Conservation (phyloP, 64 coral and sea anemone species). For the Catalaphyllia jardinei region DNA sequence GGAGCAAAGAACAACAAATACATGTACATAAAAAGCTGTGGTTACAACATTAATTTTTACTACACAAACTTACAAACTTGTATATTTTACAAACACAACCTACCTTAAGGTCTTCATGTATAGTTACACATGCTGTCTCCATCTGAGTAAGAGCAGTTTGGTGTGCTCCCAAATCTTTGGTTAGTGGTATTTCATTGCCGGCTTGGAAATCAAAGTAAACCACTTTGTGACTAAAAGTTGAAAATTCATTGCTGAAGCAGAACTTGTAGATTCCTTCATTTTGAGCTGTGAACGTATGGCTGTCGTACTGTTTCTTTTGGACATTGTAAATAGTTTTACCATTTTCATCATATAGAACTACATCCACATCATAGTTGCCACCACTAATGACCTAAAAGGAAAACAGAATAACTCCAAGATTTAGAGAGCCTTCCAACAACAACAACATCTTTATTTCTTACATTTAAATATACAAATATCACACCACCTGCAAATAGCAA, state of each 20-base stretch:
- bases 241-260: conserved; percentile 99
- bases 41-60: too few relatives aligned
- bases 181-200: conserved; percentile 80
- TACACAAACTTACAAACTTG: too few relatives aligned
- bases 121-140: conserved; percentile 93
- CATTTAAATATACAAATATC: too few relatives aligned
- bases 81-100: background rate
- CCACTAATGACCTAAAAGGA: conserved; percentile 98
- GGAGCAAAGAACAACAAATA: too few relatives aligned
- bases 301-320: conserved; percentile 99
- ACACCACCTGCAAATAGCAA: too few relatives aligned
- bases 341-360: conserved; percentile 75
- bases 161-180: conserved; percentile 74
- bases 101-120: conserved; percentile 97
- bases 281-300: conserved; percentile 76
- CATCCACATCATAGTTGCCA: conserved; percentile 99
- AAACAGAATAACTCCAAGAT: background rate
- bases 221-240: conserved; percentile 95
- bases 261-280: conserved; percentile 86
- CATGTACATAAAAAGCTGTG: too few relatives aligned
- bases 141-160: conserved; percentile 92
- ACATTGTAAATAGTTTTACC: conserved; percentile 80
- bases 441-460: too few relatives aligned
- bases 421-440: too few relatives aligned
- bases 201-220: conserved; percentile 99